Evolutionary conservation across 2,888 invertebrate genomes (phyloP).

Genomic region (Morinoia aosen): DNA sequence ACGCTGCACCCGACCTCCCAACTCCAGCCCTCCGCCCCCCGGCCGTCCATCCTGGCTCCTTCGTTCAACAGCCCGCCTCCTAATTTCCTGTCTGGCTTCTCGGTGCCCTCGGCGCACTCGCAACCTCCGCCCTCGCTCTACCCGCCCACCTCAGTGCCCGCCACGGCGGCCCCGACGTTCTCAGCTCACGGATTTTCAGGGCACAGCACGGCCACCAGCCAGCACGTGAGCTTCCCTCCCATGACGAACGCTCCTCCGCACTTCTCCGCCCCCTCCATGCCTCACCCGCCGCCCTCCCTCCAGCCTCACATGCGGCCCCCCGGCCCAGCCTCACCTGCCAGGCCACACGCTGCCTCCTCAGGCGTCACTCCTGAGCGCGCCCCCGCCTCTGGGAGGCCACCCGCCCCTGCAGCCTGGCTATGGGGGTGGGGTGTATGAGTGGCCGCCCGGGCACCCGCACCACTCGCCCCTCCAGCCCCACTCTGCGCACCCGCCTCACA

Average conservation of each 20-base stretch:
- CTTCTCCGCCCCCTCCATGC: neutral
- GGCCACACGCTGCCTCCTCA: neutral
- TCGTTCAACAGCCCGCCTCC: constrained; percentile 27
- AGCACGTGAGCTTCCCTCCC: neutral
- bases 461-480: constrained; percentile 6
- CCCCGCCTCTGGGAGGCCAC: neutral
- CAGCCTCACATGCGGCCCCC: neutral
- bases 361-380: neutral
- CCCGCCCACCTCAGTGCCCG: neutral
- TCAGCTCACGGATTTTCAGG: neutral
- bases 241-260: constrained; percentile 3
- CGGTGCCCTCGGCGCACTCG: neutral
- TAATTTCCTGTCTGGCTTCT: neutral
- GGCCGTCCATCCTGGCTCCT: constrained; percentile 19
- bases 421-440: neutral
- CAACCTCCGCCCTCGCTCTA: constrained; percentile 20
- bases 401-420: neutral
- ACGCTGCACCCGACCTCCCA: constrained; percentile 60
- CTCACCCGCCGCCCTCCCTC: neutral
- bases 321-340: neutral
- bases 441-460: neutral
- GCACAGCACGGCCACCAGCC: neutral
- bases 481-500: neutral
- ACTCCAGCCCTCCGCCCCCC: constrained; percentile 49
- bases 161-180: neutral